These are phyloP conservation scores for Silvanus unidentatus DNA, from an alignment of 2,888 invertebrate genomes.

Conservation along the genomic window DNA sequence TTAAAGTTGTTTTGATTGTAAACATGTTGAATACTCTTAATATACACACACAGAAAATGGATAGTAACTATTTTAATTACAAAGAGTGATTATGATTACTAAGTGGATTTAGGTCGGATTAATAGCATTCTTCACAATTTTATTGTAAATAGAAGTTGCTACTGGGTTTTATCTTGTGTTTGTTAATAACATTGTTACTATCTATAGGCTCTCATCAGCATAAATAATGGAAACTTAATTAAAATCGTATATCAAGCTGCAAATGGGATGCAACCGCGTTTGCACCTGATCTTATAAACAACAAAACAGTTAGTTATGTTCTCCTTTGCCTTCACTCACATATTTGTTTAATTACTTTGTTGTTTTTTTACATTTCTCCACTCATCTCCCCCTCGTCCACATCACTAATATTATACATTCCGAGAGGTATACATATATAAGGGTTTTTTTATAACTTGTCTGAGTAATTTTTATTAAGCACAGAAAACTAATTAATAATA, in stretches of 20 bases:
- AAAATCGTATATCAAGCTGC: slow-evolving; percentile 31
- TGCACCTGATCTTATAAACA: slow-evolving; percentile 19
- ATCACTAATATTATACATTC: too few species aligned
- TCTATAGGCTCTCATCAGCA: slow-evolving; percentile 32
- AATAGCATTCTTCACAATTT: slow-evolving; percentile 28
- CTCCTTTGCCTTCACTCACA: not conserved
- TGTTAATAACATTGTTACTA: slow-evolving; percentile 20
- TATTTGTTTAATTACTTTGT: not conserved
- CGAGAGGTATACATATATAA: too few species aligned
- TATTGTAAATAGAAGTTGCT: slow-evolving; percentile 29
- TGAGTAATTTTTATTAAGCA: not conserved
- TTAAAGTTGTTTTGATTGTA: slow-evolving; percentile 3
- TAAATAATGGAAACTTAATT: slow-evolving; percentile 39
- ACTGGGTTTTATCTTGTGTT: slow-evolving; percentile 30
- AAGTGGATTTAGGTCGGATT: slow-evolving; percentile 21
- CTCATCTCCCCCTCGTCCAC: too few species aligned
- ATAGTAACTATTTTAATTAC: slow-evolving; percentile 36
- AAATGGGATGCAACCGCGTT: slow-evolving; percentile 21
- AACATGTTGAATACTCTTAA: slow-evolving; percentile 1
- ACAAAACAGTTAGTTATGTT: not conserved
- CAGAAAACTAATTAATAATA: not conserved
- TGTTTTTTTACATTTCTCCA: too few species aligned
- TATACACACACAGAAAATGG: too few species aligned
- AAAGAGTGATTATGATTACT: slow-evolving; percentile 21
- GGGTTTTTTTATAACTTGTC: not conserved